Conservation (phyloP, 2,888 invertebrate genomes). For the Antheraea assamensis region DNA sequence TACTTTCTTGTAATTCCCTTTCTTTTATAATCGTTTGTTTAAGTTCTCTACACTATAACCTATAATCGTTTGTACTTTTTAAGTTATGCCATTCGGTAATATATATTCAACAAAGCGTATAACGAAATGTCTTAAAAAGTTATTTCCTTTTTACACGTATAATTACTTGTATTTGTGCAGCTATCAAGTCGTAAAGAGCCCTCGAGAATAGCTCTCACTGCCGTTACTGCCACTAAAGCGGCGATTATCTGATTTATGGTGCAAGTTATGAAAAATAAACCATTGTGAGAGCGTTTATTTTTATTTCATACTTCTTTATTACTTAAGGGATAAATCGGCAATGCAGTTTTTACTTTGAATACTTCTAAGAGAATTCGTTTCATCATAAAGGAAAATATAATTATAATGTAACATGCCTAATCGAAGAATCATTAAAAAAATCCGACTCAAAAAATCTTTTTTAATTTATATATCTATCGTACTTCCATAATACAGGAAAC, state of each 20-base stretch:
- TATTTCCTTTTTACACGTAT: constrained; percentile 43
- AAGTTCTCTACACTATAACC: neutral
- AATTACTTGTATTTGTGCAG: constrained; percentile 58
- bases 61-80: neutral
- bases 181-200: constrained; percentile 53
- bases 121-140: constrained; percentile 28
- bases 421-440: no score
- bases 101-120: constrained; percentile 41
- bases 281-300: neutral
- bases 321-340: neutral
- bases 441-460: no score
- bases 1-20: no score
- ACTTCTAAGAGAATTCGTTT: no score
- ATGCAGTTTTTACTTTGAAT: no score
- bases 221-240: constrained; percentile 57
- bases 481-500: no score
- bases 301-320: neutral
- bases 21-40: no score
- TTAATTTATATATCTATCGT: no score
- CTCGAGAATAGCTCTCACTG: constrained; percentile 54
- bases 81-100: neutral
- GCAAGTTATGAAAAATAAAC: constrained; percentile 38
- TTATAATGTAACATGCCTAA: no score
- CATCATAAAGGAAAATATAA: no score
- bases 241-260: constrained; percentile 53